Evolutionary conservation across 2,888 invertebrate species (phyloP), one percentile per base, ranked within the genome.

Genomic region (Pollenia griseotomentosa): DNA sequence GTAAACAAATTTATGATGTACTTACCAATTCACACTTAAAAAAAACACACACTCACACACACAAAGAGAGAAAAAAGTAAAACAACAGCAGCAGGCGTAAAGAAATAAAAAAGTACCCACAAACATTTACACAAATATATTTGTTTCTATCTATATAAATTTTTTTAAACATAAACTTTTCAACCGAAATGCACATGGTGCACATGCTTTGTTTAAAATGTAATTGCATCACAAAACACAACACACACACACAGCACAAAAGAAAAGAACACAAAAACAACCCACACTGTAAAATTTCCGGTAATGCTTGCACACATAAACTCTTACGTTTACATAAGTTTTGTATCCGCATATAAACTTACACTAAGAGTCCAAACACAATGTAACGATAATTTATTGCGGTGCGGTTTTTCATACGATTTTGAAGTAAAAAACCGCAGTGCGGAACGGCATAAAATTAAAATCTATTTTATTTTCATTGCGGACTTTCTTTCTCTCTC

Each of bases 1-100:
- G 87, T 87, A 80, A 84, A 84, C 83, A 84, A 81, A 87, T 87
- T 87, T 87, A 87, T 87, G 83, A 87, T 87, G 75, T 84, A 74
- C 55, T 83, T 66, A 78, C 73, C 53, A 75, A 44, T 61, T 14
- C 77, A 68, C 46, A 80, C 23, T 14, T 11, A 51, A 70, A 48
- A 63, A 44, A 44, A 19, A 16, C 12, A 61, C 51, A 65, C 53
- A 6, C 10, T 16, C n/a, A 23, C 12, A 0, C 6, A 10, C 6
- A 8, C 9, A 71, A 61, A 57, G 65, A 70, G 40, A 40, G 14
- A 4, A 33, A 33, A 5, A 6, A 12, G 19, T 19, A 19, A 55
- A 73, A 59, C 33, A 65, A 42, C 33, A 33, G 19, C 59, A 33
- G 59, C 23, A 44, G 23, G 65, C 42, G 12, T 46, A 53, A 68